Conservation (phyloP, 1,140 invertebrate genomes). For the Bilobella aurantiaca region DNA sequence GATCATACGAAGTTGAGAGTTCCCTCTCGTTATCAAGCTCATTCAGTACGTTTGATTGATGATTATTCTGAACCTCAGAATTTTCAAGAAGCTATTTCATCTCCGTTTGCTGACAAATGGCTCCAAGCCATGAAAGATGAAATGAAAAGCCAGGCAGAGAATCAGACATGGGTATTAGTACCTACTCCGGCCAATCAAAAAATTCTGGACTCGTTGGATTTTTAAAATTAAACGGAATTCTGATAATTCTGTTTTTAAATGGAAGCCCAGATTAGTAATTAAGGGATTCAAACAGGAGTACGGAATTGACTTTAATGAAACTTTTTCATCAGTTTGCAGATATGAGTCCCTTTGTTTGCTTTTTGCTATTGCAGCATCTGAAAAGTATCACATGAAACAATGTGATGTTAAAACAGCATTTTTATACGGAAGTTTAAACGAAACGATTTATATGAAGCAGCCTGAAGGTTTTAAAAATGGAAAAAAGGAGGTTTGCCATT, state of each 20-base stretch:
- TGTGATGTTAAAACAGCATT: slow-evolving; percentile 40
- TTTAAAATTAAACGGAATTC: slow-evolving; percentile 21
- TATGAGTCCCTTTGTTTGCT: slow-evolving; percentile 39
- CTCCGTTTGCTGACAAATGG: too few species aligned
- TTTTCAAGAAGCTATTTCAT: too few species aligned
- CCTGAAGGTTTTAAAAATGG: slow-evolving; percentile 29
- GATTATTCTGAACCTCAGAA: too few species aligned
- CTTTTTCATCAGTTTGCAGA: slow-evolving; percentile 38
- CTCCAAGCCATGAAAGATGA: slow-evolving; percentile 12
- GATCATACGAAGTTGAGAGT: too few species aligned
- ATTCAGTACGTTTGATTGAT: too few species aligned
- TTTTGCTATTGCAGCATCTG: slow-evolving; percentile 37
- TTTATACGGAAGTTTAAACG: slow-evolving; percentile 39
- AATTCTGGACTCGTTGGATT: neutral
- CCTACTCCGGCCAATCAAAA: neutral
- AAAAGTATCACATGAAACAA: slow-evolving; percentile 36
- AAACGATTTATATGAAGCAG: slow-evolving; percentile 39
- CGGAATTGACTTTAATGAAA: slow-evolving; percentile 34
- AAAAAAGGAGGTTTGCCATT: slow-evolving; percentile 14
- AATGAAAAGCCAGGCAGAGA: slow-evolving; percentile 7
- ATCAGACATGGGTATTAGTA: slow-evolving; percentile 9
- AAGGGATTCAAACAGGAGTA: slow-evolving; percentile 30
- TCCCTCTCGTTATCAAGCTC: too few species aligned
- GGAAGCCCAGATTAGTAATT: slow-evolving; percentile 36
- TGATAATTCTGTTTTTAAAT: slow-evolving; percentile 31